A percentile compares a stretch with the other conserved stretches of the same genome.
Conservation (phyloP, 2,888 invertebrate species). For the Alsophila aescularia region DNA sequence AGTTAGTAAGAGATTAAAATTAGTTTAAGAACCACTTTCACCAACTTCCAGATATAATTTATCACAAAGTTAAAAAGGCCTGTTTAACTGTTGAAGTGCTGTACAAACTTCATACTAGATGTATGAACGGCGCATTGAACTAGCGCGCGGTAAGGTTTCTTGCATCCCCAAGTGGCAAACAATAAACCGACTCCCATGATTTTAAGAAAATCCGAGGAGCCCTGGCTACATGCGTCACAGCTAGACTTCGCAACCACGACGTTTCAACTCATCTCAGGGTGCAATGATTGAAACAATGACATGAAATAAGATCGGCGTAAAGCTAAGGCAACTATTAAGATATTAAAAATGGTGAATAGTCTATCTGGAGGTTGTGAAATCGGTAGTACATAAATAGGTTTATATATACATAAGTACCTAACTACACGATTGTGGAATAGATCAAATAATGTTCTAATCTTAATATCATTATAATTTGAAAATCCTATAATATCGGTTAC, state of each 20-base stretch:
- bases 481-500: constrained; percentile 49
- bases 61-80: neutral
- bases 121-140: no score
- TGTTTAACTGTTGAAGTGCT: neutral
- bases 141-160: no score
- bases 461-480: constrained; percentile 50
- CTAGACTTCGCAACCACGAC: no score
- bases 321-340: no score
- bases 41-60: constrained; percentile 13
- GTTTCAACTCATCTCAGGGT: no score
- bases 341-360: neutral
- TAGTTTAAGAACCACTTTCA: constrained; percentile 45
- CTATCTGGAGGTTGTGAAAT: constrained; percentile 23
- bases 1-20: constrained; percentile 52
- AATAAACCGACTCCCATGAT: no score
- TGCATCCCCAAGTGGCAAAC: no score
- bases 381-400: constrained; percentile 41
- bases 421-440: constrained; percentile 67
- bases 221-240: no score
- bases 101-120: neutral
- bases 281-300: no score
- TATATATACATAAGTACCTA: constrained; percentile 59
- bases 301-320: no score
- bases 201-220: no score
- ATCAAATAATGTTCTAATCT: constrained; percentile 52